Evolutionary conservation across 1,140 invertebrate genomes (phyloP), one percentile per base, ranked within the genome.

Genomic region (Drosophila orena): DNA sequence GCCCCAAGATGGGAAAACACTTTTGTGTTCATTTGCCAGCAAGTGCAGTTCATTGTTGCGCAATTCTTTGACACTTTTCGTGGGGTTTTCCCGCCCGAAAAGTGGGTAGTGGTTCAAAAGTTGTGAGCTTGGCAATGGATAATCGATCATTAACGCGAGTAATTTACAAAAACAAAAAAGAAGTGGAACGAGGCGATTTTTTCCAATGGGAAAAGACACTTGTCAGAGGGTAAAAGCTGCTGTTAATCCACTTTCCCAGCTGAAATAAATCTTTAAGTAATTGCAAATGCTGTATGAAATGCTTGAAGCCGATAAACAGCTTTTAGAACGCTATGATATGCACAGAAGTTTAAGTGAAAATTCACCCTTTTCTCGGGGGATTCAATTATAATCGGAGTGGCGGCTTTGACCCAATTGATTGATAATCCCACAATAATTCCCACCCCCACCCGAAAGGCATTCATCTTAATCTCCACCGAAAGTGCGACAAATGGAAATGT

Each of bases 11-110:
- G 42, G 44, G 24, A 60, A 86, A 81, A 88, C 72, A 73, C 65
- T 86, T 81, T 81, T 66, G 52, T 66, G 61, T 62, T 70, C 47
- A 64, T 79, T 30, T 88, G 78, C 61, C 56, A 57, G 54, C 64
- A 75, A 86, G 69, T 85, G 57, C 50, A 75, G 81, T 88, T 88
- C 83, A 86, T 86, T 88, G 83, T 88, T 71, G 69, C 42, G 81
- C 80, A 53, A 78, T 84, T 81, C 52, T 60, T 58, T 40, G 56
- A 24, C 69, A 62, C 46, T 72, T 58, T 50, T 11, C 24, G 3
- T 50, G 22, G 11, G 24, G 4, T 3, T 11, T 65, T 42, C 49
- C 24, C 8, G 2, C 2, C 10, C 8, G 22, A 15, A 4, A 34
- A 62, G 22, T 30, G 42, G 11, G n/a, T 7, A 20, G 14, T 8